Evolutionary conservation across 2,888 invertebrate species (phyloP).

Genomic region (Caradrina kadenii): DNA sequence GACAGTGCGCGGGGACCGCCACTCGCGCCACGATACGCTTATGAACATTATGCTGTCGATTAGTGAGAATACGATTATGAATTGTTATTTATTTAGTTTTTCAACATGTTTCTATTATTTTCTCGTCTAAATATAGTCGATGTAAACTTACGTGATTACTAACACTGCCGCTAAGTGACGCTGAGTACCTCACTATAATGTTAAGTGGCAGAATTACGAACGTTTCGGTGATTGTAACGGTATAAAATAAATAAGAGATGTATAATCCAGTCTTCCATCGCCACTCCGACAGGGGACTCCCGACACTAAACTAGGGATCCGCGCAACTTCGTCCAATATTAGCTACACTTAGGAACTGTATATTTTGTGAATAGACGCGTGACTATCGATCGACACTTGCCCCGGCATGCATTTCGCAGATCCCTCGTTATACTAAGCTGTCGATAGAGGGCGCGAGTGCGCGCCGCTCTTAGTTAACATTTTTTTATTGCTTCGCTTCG

Average conservation of each 20-base stretch:
- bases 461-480: constrained; percentile 57
- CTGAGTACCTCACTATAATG: constrained; percentile 72
- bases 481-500: constrained; percentile 73
- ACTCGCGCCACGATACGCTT: constrained; percentile 63
- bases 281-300: constrained; percentile 51
- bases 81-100: constrained; percentile 71
- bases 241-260: constrained; percentile 62
- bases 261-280: constrained; percentile 83
- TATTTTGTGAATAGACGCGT: constrained; percentile 74
- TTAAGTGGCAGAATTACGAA: constrained; percentile 70
- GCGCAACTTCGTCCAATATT: constrained; percentile 83
- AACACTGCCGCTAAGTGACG: constrained; percentile 73
- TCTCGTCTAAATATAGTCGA: constrained; percentile 47
- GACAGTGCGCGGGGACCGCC: constrained; percentile 22
- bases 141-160: constrained; percentile 42
- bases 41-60: constrained; percentile 63
- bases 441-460: constrained; percentile 32
- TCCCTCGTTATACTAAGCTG: constrained; percentile 60
- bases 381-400: constrained; percentile 58
- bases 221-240: constrained; percentile 58
- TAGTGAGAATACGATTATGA: constrained; percentile 65
- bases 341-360: constrained; percentile 80
- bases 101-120: constrained; percentile 63
- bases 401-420: constrained; percentile 68
- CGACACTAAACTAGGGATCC: constrained; percentile 68